phyloP scores from a whole-genome alignment of 30 jellyfish, hydroid and myxozoan genomes.

The Mastigias papua region DNA sequence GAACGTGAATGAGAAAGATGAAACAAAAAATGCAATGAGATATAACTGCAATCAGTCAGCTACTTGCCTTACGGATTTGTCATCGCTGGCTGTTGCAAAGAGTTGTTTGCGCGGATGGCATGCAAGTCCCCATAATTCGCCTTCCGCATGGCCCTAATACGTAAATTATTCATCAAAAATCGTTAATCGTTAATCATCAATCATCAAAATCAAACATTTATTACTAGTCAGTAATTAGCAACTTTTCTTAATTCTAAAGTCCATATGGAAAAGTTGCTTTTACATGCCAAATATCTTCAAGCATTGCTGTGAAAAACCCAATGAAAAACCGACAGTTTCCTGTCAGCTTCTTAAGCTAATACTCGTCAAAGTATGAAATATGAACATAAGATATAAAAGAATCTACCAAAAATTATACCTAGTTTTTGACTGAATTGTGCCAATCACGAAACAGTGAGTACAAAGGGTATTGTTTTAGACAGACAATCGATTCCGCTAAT shows the following conservation, averaged over 20 bases:
- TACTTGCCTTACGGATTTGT: conserved; percentile 82
- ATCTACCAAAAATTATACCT: too few relatives aligned
- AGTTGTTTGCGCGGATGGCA: conserved; percentile 90
- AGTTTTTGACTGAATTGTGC: too few relatives aligned
- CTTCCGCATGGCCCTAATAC: conserved; percentile 98
- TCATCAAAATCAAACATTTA: neutral
- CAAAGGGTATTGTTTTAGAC: too few relatives aligned
- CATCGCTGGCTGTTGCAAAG: conserved; percentile 96
- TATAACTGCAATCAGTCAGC: neutral
- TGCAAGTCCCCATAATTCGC: conserved; percentile 98
- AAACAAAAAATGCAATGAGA: neutral
- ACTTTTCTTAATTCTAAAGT: neutral
- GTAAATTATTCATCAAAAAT: neutral
- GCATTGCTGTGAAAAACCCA: too few relatives aligned
- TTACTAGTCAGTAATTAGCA: neutral
- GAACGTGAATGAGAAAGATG: neutral
- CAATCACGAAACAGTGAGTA: too few relatives aligned
- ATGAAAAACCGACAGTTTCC: too few relatives aligned
- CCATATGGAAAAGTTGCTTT: neutral
- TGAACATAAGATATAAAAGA: too few relatives aligned
- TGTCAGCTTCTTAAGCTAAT: too few relatives aligned
- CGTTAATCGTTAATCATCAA: neutral
- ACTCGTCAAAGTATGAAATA: too few relatives aligned
- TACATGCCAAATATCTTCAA: too few relatives aligned
- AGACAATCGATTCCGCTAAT: too few relatives aligned